These are phyloP conservation scores for Cydia amplana DNA, from an alignment of 1,140 invertebrate species.

Conservation along the genomic window DNA sequence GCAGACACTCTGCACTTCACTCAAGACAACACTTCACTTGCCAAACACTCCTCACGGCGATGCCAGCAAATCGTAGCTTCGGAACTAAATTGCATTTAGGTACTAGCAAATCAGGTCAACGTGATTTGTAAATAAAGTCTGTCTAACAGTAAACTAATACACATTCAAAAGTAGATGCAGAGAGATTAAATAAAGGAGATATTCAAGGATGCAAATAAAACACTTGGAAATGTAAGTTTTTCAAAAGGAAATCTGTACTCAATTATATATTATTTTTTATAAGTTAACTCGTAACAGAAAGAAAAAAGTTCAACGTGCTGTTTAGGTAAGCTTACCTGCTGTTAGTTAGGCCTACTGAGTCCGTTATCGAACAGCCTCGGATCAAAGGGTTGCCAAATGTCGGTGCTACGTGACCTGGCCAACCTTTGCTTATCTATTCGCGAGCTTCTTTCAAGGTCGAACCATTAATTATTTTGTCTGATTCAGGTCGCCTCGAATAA, in stretches of 20 bases:
- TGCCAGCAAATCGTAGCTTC: constrained; percentile 3
- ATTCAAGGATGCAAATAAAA: too few species aligned
- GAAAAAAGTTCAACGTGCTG: background rate
- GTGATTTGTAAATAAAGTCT: background rate
- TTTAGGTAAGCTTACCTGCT: constrained; percentile 1
- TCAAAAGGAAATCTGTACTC: background rate
- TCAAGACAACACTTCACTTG: constrained; percentile 4
- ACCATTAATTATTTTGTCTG: constrained; percentile 5
- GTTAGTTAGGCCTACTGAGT: background rate
- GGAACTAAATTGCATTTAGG: background rate
- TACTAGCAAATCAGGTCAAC: background rate
- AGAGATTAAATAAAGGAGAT: too few species aligned
- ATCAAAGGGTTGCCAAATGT: constrained; percentile 39
- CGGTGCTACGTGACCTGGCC: constrained; percentile 28
- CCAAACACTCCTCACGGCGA: background rate
- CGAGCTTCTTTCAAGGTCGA: constrained; percentile 24
- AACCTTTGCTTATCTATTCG: constrained; percentile 29
- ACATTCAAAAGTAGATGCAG: too few species aligned
- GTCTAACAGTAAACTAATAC: too few species aligned
- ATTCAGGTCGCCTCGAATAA: constrained; percentile 22
- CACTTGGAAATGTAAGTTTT: too few species aligned
- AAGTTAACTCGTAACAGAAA: too few species aligned
- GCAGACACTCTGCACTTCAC: background rate
- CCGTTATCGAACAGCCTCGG: constrained; percentile 34
- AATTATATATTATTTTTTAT: too few species aligned